Evolutionary conservation across 1,140 invertebrate genomes (phyloP).

Genomic region (Aradophagus sp.): DNA sequence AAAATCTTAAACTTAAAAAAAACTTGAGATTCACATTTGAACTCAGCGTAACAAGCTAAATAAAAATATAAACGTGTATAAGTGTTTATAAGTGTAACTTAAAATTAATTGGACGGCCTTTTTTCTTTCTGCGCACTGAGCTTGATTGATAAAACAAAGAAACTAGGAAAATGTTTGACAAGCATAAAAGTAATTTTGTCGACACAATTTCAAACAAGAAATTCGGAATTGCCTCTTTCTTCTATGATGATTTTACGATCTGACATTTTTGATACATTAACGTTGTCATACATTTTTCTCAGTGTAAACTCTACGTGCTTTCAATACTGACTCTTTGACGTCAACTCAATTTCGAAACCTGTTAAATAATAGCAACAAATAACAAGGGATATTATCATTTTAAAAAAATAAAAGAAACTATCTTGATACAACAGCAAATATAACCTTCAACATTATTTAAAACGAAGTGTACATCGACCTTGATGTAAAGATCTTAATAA

Average conservation of each 20-base stretch:
- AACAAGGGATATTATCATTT: conserved; percentile 15
- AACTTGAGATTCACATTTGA: conserved; percentile 36
- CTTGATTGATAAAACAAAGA: conserved; percentile 20
- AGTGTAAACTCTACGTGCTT: conserved; percentile 6
- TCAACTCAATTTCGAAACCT: conserved; percentile 6
- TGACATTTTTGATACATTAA: conserved; percentile 4
- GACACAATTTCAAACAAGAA: no score
- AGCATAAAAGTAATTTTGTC: no score
- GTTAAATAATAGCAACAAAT: conserved; percentile 24
- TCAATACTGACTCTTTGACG: conserved; percentile 1
- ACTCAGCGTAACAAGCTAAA: conserved; percentile 55
- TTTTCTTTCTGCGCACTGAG: conserved; percentile 54
- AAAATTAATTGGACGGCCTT: conserved; percentile 74
- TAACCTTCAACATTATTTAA: conserved; percentile 40
- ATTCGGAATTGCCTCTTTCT: not conserved
- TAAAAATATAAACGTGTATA: conserved; percentile 53
- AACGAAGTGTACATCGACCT: conserved; percentile 35
- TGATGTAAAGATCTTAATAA: conserved; percentile 4
- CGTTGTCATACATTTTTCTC: conserved; percentile 21
- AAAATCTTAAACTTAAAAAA: conserved; percentile 29
- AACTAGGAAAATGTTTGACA: not conserved
- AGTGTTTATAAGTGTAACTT: conserved; percentile 52
- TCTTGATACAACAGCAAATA: conserved; percentile 41
- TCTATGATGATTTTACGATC: conserved; percentile 1
- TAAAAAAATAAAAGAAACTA: conserved; percentile 46